These are phyloP conservation scores for Cydia strobilella DNA, from an alignment of 1,140 invertebrate species.

Conservation along the genomic window DNA sequence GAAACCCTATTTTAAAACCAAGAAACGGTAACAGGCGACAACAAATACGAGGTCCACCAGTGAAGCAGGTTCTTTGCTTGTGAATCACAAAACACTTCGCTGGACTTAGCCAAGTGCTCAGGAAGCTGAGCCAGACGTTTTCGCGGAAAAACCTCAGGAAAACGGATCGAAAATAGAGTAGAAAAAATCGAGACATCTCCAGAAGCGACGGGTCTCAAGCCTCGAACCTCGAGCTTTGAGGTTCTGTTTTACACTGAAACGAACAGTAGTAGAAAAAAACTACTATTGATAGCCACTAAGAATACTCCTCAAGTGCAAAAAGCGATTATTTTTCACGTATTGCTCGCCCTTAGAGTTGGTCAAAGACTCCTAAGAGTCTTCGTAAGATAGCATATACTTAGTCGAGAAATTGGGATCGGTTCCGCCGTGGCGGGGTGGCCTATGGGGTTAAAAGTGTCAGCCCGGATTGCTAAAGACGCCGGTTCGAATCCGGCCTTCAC, in stretches of 20 bases:
- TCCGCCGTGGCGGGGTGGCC: too few relatives aligned
- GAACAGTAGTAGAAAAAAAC: conserved; percentile 1
- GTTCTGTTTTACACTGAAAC: conserved; percentile 53
- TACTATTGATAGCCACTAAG: background rate
- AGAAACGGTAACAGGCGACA: background rate
- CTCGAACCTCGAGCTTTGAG: conserved; percentile 63
- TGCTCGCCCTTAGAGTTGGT: too few relatives aligned
- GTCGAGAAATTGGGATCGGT: too few relatives aligned
- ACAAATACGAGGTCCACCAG: background rate
- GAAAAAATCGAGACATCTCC: conserved; percentile 79
- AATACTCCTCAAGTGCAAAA: background rate
- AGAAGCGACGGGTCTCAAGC: conserved; percentile 70
- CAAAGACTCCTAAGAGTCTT: too few relatives aligned
- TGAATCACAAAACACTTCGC: conserved; percentile 44
- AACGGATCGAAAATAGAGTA: conserved; percentile 75
- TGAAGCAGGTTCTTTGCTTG: background rate
- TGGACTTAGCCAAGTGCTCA: conserved; percentile 50
- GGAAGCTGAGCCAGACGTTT: conserved; percentile 69
- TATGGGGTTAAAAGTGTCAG: too few relatives aligned
- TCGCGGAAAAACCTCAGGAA: conserved; percentile 58
- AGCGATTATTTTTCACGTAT: background rate
- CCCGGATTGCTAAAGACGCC: too few relatives aligned
- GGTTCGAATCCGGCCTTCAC: too few relatives aligned
- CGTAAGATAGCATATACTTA: too few relatives aligned
- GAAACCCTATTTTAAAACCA: background rate